These are phyloP conservation scores for Phenganax subtilis DNA, from an alignment of 92 coral and sea anemone genomes.

Conservation along the genomic window DNA sequence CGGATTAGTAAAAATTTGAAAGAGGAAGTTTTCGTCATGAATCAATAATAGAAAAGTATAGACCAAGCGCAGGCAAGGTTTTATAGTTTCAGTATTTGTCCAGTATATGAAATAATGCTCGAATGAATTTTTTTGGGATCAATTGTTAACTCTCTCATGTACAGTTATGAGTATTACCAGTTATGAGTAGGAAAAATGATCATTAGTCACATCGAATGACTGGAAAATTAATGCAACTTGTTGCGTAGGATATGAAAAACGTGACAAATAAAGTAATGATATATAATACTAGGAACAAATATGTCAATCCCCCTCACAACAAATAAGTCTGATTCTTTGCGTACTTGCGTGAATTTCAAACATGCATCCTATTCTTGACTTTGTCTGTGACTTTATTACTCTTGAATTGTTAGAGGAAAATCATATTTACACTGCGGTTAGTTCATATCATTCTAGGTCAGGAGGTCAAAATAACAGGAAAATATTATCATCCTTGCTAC, in stretches of 20 bases:
- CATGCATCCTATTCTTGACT: no score
- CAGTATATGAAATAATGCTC: no score
- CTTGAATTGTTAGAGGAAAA: background rate
- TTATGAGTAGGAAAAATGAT: background rate
- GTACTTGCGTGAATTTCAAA: no score
- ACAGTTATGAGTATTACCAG: no score
- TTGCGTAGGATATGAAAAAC: background rate
- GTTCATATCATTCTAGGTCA: background rate
- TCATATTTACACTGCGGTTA: background rate
- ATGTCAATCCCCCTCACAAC: background rate
- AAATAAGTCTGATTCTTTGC: no score
- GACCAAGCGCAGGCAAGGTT: no score
- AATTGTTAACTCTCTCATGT: no score
- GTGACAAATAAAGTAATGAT: background rate
- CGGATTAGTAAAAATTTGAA: no score
- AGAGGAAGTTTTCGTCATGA: no score
- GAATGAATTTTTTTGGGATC: no score
- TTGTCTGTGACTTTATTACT: background rate
- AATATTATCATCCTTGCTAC: background rate
- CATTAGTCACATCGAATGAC: background rate
- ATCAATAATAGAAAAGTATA: no score
- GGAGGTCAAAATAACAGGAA: constrained; percentile 15
- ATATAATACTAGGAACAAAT: background rate
- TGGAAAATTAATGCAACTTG: background rate
- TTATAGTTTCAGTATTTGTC: no score